Evolutionary conservation across 2,113 vertebrate genomes (phyloP), one percentile per base, ranked within the genome.

Genomic region (Onychostoma macrolepis): DNA sequence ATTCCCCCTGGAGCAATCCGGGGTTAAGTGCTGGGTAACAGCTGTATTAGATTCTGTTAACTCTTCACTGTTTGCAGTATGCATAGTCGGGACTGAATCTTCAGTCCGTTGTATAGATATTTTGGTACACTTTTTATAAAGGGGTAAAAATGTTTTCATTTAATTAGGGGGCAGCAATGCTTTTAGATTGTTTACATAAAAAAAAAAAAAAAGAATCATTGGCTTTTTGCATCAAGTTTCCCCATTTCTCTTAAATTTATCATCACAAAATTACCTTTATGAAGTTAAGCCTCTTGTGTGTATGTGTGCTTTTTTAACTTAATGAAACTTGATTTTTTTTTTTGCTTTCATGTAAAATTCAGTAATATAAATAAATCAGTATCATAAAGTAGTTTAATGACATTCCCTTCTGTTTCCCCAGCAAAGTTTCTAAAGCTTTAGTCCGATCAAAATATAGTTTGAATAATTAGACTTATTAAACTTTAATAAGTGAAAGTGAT

Each of bases 21-120:
- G 13, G 56, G 38, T 81, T 81, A 65, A 65, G n/a, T 63, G 79
- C 56, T 63, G 1, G 84, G 24, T n/a, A 43, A 76, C 6, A 48
- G 43, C 41, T 36, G 0, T 26, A 76, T 17, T 45, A 45, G 41
- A 76, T 45, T 48, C 12, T 45, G 12, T 76, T 48, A 76, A 28
- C n/a, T 45, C 5, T 76, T 74, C 36, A 72, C 21, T 72, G 36
- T 41, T 21, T 72, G 36, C 19, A 72, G 36, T 41, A 2, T 72
- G 21, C 10, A 41, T 6, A 71, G 0, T 19, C 1, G 0, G 15
- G 17, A 71, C 30, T 4, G 17, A 71, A 4, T 71, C 67, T 21
- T 53, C 17, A 53, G 13, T 67, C 13, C 8, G 17, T 17, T 67
- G 65, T 67, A 17, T 33, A 67, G 5, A 17, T 30, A 30, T 30